A percentile compares a stretch with the other conserved stretches of the same genome.
Conservation (phyloP, 2,888 invertebrate genomes). For the Ochropleura plecta region DNA sequence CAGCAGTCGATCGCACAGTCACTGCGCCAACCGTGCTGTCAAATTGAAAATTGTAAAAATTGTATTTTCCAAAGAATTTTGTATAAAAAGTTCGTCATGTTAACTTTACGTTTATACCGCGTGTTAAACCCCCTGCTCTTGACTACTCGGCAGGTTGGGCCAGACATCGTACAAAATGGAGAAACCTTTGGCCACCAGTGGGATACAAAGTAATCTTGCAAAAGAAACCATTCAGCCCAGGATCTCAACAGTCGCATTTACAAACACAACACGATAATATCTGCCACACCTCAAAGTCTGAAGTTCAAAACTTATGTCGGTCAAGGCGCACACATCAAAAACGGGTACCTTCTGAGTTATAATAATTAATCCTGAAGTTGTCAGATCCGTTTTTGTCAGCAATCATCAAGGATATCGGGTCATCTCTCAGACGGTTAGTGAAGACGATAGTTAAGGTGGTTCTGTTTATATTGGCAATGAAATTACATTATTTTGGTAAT, state of each 20-base stretch:
- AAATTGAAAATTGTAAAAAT: no score
- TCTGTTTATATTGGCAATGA: constrained; percentile 12
- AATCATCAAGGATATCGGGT: constrained; percentile 53
- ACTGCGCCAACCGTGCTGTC: no score
- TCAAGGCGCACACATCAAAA: constrained; percentile 53
- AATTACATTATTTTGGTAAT: constrained; percentile 9
- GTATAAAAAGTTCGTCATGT: no score
- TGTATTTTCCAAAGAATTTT: no score
- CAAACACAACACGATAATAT: background rate
- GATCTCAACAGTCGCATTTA: no score
- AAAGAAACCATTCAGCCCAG: background rate
- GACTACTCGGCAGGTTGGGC: no score
- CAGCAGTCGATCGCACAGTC: no score
- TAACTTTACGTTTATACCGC: no score
- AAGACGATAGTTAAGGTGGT: background rate
- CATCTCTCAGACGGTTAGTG: constrained; percentile 35
- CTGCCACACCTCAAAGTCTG: constrained; percentile 13
- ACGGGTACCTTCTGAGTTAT: constrained; percentile 12
- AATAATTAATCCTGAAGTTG: constrained; percentile 47
- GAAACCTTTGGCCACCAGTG: background rate
- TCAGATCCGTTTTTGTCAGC: constrained; percentile 25
- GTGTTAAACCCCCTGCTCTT: no score
- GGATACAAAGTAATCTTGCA: background rate
- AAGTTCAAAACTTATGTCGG: constrained; percentile 42
- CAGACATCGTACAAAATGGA: background rate